These are phyloP conservation scores for Drosophila rufa DNA, from an alignment of 1,140 invertebrate species.

Conservation along the genomic window DNA sequence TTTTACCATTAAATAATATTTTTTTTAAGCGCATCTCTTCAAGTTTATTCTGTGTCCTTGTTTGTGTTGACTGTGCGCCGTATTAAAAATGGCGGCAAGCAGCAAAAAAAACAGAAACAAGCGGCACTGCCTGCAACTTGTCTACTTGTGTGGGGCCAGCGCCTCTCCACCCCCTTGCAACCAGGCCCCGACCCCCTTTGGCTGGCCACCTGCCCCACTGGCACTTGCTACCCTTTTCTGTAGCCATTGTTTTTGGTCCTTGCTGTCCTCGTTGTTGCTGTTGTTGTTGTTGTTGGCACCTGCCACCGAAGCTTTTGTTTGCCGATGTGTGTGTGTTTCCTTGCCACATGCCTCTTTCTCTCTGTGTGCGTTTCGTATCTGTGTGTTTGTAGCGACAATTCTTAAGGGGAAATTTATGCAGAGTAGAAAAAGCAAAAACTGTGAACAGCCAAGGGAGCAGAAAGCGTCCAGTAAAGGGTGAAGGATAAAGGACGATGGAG, in stretches of 20 bases:
- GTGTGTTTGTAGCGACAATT: slow-evolving; percentile 57
- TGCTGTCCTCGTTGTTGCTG: slow-evolving; percentile 13
- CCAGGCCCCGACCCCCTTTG: slow-evolving; percentile 11
- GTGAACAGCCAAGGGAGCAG: slow-evolving; percentile 36
- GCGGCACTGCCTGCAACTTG: slow-evolving; percentile 62
- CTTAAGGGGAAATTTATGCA: slow-evolving; percentile 82
- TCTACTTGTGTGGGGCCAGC: slow-evolving; percentile 14
- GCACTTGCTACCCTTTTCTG: slow-evolving; percentile 69
- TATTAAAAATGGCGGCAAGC: slow-evolving; percentile 82
- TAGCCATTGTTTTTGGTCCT: slow-evolving; percentile 19
- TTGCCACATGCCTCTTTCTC: slow-evolving; percentile 17
- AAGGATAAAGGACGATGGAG: slow-evolving; percentile 6
- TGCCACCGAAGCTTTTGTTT: slow-evolving; percentile 55
- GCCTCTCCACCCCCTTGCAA: neutral
- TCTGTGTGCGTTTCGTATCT: slow-evolving; percentile 2
- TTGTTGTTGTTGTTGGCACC: slow-evolving; percentile 37
- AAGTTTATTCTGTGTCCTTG: slow-evolving; percentile 7
- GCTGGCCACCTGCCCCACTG: slow-evolving; percentile 53
- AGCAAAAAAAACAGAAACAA: slow-evolving; percentile 41
- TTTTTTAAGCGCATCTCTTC: neutral
- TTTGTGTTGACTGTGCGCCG: slow-evolving; percentile 48
- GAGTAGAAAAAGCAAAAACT: slow-evolving; percentile 56
- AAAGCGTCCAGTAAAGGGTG: neutral
- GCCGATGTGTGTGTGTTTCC: slow-evolving; percentile 31
- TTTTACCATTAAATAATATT: neutral